These are phyloP conservation scores for Drosophila repleta DNA, from an alignment of 1,140 invertebrate species.

Conservation along the genomic window DNA sequence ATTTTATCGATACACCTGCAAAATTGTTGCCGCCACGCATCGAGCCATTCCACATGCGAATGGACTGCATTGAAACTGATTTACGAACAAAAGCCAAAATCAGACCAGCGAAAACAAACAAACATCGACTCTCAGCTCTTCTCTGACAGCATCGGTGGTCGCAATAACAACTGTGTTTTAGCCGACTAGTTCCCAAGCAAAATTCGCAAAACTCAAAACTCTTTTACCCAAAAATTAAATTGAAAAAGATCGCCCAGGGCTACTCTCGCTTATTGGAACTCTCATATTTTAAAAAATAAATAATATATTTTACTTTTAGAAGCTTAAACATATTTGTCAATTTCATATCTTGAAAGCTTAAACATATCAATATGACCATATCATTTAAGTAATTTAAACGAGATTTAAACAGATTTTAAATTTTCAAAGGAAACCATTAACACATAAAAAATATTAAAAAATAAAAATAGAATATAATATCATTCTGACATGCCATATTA, in stretches of 20 bases:
- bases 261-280: not conserved
- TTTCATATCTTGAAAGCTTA: too few relatives aligned
- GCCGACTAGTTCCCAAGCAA: not conserved
- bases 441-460: too few relatives aligned
- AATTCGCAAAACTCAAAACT: constrained; percentile 22
- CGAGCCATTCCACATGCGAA: constrained; percentile 25
- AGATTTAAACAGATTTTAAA: too few relatives aligned
- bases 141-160: constrained; percentile 1
- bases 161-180: constrained; percentile 7
- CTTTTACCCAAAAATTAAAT: constrained; percentile 1
- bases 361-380: too few relatives aligned
- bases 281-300: too few relatives aligned
- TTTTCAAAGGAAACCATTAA: too few relatives aligned
- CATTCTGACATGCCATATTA: too few relatives aligned
- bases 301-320: too few relatives aligned
- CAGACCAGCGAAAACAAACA: not conserved
- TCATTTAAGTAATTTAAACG: too few relatives aligned
- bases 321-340: too few relatives aligned
- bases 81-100: constrained; percentile 11
- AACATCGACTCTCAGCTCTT: not conserved
- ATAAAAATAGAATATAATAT: too few relatives aligned
- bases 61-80: constrained; percentile 19
- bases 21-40: constrained; percentile 36
- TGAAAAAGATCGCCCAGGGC: not conserved
- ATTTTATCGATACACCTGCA: constrained; percentile 70